Evolutionary conservation across 2,888 invertebrate species (phyloP).

Genomic region (Euphydryas editha): DNA sequence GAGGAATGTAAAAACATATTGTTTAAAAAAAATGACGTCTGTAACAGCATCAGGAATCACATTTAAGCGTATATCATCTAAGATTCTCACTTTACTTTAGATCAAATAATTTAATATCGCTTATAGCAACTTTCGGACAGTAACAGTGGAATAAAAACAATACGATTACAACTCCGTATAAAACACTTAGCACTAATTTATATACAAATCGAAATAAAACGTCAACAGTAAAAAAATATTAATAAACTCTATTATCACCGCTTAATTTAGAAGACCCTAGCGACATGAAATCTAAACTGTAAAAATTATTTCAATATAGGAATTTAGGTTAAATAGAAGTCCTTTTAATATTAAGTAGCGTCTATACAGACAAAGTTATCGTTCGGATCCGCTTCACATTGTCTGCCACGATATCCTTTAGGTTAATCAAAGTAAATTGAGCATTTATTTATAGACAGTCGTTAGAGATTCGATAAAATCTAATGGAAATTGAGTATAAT

Average conservation of each 20-base stretch:
- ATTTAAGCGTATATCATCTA: slow-evolving; percentile 1
- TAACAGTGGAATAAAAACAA: slow-evolving; percentile 9
- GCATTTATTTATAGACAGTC: neutral
- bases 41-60: slow-evolving; percentile 1
- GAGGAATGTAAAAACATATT: neutral
- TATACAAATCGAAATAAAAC: slow-evolving; percentile 20
- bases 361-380: neutral
- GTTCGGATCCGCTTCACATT: neutral
- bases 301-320: neutral
- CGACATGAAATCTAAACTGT: neutral
- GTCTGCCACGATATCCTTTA: neutral
- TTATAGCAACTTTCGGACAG: neutral
- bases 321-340: slow-evolving; percentile 5
- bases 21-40: neutral
- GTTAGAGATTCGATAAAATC: neutral
- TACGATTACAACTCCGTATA: slow-evolving; percentile 12
- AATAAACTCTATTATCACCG: neutral
- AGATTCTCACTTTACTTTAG: neutral
- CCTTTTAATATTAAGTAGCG: neutral
- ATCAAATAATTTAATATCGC: neutral
- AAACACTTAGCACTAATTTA: slow-evolving; percentile 8
- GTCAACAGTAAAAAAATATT: slow-evolving; percentile 22
- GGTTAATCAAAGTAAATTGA: neutral
- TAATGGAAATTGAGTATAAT: neutral
- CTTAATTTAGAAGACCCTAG: slow-evolving; percentile 7